Base-by-base conservation (phyloP, 2,113 vertebrate species). In the Chloropsis cyanopogon region DNA sequence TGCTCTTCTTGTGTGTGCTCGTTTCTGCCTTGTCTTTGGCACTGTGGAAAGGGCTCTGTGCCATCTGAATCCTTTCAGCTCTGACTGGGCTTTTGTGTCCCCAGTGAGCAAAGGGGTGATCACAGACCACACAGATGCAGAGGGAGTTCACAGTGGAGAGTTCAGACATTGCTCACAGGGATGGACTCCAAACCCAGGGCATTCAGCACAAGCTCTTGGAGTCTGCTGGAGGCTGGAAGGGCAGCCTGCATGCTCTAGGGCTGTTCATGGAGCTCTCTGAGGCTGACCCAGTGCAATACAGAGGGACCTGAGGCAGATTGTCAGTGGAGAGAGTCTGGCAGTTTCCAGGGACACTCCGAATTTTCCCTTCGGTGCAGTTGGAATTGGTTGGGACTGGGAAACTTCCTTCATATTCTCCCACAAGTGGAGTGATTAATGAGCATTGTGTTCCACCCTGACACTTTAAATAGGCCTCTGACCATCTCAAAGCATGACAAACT, bases 1-100 rank as follows among this genome's bases (percentile, higher is more conserved):
- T 26, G 9, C 59, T 72, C 44, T 54, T 75, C 61, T 85, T 90
- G 24, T 77, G 50, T 60, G 60, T 93, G 80, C 69, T 88, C 0
- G 0, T 83, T 95, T 92, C 71, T 83, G 33, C 56, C 39, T 64
- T 54, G 66, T 85, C 44, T 42, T 52, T 88, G 82, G 82, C 79
- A 73, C 75, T 26, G 71, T 14, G 83, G 65, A 42, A 59, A 80
- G 90, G 71, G 75, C 54, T 87, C 71, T 83, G 82, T 3, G 60
- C 90, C 71, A 77, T 90, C 68, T 70, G 82, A 94, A 39, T 80
- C 85, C 59, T 69, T 91, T 88, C n/a, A 69, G 35, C 1, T 29
- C 78, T 95, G 82, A 91, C 92, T 78, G 72, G 75, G 86, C 93
- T 95, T 94, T 93, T 95, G 91, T 89, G 75, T 92, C 82, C 87